Base-by-base conservation (phyloP, 2,888 invertebrate species). In the Campoletis raptor region DNA sequence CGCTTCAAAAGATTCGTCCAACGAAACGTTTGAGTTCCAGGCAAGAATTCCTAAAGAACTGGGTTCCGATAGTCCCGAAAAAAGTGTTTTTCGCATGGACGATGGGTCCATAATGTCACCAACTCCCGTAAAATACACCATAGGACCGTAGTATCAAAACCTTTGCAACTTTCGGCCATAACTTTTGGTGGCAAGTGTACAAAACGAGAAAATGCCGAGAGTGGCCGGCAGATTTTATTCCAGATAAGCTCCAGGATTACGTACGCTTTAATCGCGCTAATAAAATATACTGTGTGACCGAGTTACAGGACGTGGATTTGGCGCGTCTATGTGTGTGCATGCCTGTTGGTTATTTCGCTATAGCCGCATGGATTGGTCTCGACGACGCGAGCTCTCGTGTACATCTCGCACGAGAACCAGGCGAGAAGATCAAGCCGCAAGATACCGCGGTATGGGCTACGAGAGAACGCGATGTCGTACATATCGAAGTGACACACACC, bases 231-330 rank as follows among this genome's bases (percentile, higher is more conserved):
- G 80, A 84, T 84, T 80, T 42, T 12, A 79, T 76, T 84, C 67
- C n/a, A 74, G 84, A 84, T 84, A 80, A 80, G 80, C 84, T 76
- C 77, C 80, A 69, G 74, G 74, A 84, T 84, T 84, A 84, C 79
- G 79, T 80, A 80, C 48, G 80, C 80, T 74, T 85, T 85, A 85
- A 85, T 85, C 80, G 84, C 74, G 42, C 76, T 76, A 81, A 85
- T 85, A 85, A 85, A 74, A 76, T 80, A 80, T 76, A 42, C 66
- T 48, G 37, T 37, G 84, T 84, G 84, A 84, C 84, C 84, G 84
- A 84, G 84, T 84, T 84, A 84, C 79, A 57, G 80, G 69, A 48
- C 69, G 66, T 54, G 79, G 77, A 2, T 21, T 18, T 18, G 42
- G 42, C 9, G 30, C 57, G 73, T 40, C 30, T 37, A 40, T 24